These are phyloP conservation scores for Ataeniobius toweri DNA, from an alignment of 2,797 vertebrate species.

Conservation along the genomic window DNA sequence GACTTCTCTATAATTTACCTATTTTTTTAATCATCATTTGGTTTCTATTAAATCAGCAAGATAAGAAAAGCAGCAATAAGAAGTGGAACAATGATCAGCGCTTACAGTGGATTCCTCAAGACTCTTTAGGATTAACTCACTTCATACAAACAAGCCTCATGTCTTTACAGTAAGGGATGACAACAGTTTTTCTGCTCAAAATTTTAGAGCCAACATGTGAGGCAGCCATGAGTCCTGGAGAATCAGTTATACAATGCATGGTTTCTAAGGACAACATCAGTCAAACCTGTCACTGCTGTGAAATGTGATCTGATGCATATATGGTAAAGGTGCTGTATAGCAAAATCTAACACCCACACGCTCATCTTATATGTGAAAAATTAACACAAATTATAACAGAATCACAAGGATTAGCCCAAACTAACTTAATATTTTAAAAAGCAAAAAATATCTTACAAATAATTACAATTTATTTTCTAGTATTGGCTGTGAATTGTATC, in stretches of 20 bases:
- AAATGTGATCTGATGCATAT: not conserved
- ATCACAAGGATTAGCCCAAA: slow-evolving; percentile 61
- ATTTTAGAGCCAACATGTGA: too few species aligned
- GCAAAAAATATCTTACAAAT: slow-evolving; percentile 38
- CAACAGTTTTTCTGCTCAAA: too few species aligned
- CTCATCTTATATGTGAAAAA: not conserved
- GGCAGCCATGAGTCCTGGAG: not conserved
- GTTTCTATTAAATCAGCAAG: not conserved
- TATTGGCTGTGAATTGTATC: slow-evolving; percentile 64
- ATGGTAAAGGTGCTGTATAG: not conserved
- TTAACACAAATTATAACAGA: not conserved
- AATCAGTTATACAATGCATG: not conserved
- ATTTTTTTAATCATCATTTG: not conserved
- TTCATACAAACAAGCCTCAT: not conserved
- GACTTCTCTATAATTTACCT: too few species aligned
- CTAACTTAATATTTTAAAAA: slow-evolving; percentile 53
- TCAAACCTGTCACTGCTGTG: not conserved
- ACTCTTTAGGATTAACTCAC: not conserved
- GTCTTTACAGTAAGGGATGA: not conserved
- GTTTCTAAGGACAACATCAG: too few species aligned
- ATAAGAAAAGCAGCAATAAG: not conserved
- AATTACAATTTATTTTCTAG: slow-evolving; percentile 75
- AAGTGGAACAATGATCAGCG: not conserved
- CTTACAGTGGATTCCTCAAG: not conserved
- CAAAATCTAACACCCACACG: not conserved